phyloP scores from a whole-genome alignment of 2,113 vertebrate species.

The Phalacrocorax aristotelis region DNA sequence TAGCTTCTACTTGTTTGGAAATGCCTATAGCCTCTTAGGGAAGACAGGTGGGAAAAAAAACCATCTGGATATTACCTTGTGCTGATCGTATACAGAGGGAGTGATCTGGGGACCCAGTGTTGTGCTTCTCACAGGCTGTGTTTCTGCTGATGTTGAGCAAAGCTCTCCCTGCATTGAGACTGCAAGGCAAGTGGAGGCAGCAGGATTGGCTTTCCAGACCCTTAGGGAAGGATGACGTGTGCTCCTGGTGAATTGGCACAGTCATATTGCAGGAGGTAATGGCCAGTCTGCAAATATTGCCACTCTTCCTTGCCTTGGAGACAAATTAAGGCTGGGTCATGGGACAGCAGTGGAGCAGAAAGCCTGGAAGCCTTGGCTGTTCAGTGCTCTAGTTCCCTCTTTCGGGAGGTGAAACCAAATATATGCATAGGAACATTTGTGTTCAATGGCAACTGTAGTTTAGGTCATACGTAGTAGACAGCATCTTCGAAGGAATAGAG shows the following conservation, averaged over 20 bases:
- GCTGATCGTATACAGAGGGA: background rate
- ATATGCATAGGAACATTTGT: accelerated
- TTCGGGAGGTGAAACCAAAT: background rate
- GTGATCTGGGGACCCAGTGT: no score
- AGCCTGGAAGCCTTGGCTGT: background rate
- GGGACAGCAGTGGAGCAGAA: background rate
- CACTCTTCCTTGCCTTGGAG: background rate
- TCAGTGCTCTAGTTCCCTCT: background rate
- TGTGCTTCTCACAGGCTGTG: background rate
- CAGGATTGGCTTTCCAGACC: background rate
- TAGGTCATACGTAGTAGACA: background rate
- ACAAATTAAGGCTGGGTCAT: background rate
- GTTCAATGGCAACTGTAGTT: background rate
- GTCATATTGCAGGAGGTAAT: background rate
- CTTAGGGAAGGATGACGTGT: background rate
- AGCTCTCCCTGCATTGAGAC: background rate
- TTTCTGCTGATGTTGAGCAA: background rate
- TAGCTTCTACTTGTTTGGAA: background rate
- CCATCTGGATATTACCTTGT: background rate
- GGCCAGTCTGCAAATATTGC: background rate
- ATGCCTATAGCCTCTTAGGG: background rate
- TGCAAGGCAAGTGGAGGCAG: accelerated
- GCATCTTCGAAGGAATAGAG: background rate
- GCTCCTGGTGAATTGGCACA: background rate
- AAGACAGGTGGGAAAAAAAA: background rate